A percentile compares a stretch with the other conserved stretches of the same genome.
Conservation (phyloP, 2,113 vertebrate species). For the Scatophagus argus region DNA sequence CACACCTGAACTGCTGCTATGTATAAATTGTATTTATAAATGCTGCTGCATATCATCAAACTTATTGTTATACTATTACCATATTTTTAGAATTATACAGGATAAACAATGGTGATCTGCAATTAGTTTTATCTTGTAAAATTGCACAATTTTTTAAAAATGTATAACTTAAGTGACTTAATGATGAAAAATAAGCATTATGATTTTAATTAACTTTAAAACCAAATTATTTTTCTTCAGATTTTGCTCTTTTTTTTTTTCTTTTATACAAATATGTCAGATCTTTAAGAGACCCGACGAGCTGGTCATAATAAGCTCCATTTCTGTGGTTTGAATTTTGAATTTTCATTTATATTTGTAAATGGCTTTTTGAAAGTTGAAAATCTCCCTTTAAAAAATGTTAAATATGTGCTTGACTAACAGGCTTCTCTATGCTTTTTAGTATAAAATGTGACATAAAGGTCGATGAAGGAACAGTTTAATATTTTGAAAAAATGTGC, state of each 20-base stretch:
- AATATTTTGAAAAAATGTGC: too few species aligned
- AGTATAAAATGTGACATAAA: not conserved
- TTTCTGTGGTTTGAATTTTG: not conserved
- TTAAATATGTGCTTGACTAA: not conserved
- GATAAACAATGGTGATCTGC: not conserved
- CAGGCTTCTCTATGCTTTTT: too few species aligned
- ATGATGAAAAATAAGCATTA: constrained; percentile 6
- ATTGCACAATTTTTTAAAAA: too few species aligned
- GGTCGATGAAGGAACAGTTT: too few species aligned
- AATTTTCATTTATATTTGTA: not conserved
- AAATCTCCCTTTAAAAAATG: not conserved
- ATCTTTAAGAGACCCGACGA: too few species aligned
- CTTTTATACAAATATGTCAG: not conserved
- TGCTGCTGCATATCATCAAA: not conserved
- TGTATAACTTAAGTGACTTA: too few species aligned
- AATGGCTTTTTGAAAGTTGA: not conserved
- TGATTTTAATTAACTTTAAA: not conserved
- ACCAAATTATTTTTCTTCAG: not conserved
- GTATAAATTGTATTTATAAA: constrained; percentile 2
- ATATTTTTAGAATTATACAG: constrained; percentile 12
- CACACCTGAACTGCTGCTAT: constrained; percentile 38
- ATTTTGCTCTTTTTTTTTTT: not conserved
- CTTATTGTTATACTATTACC: not conserved
- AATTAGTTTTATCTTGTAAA: not conserved
- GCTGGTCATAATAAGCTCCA: not conserved